phyloP scores from a whole-genome alignment of 2,113 vertebrate species.

The Rhinolophus sinicus region DNA sequence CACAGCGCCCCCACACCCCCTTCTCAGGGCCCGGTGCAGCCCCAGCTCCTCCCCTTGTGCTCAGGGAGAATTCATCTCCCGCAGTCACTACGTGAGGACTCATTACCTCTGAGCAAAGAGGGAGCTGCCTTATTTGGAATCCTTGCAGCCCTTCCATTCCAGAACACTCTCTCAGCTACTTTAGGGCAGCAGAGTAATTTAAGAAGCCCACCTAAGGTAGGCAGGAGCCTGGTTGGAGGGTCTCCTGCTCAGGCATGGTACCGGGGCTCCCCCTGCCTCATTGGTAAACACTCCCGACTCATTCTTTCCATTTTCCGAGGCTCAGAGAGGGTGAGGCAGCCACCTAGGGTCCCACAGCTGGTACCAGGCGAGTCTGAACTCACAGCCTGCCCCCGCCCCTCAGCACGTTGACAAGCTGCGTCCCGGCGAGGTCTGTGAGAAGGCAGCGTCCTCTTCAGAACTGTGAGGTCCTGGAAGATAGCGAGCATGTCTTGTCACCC shows the following conservation, averaged over 20 bases:
- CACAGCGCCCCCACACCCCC: rapidly evolving
- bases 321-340: not conserved
- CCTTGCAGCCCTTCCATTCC: not conserved
- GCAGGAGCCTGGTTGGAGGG: not conserved
- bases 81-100: not conserved
- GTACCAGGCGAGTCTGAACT: no score
- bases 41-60: rapidly evolving
- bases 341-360: not conserved
- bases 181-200: not conserved
- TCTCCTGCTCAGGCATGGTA: rapidly evolving
- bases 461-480: not conserved
- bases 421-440: not conserved
- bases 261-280: not conserved
- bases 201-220: not conserved
- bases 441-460: no score
- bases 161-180: not conserved
- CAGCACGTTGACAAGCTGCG: not conserved
- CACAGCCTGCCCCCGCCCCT: not conserved
- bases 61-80: not conserved
- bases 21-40: not conserved
- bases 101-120: not conserved
- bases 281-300: not conserved
- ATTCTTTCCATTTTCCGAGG: not conserved
- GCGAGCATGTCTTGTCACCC: not conserved
- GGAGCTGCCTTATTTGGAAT: not conserved